Conservation (phyloP, 1,140 invertebrate genomes). For the Ganaspis sp. region DNA sequence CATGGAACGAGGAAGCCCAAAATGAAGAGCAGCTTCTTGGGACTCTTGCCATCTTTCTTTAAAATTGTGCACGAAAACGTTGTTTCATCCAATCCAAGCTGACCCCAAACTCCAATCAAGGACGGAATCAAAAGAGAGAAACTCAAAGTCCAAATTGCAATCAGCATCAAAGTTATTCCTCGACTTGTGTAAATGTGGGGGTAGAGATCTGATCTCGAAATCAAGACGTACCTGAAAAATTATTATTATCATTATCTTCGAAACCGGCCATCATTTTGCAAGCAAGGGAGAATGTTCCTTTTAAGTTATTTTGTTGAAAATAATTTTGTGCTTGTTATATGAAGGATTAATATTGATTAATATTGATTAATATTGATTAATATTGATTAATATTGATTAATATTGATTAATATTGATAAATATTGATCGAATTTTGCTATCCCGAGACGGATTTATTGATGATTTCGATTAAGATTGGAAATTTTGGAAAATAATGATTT, state of each 20-base stretch:
- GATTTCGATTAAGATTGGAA: slow-evolving; percentile 28
- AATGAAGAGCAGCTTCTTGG: slow-evolving; percentile 90
- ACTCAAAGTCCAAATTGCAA: slow-evolving; percentile 83
- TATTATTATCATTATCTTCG: too few species aligned
- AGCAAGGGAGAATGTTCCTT: too few species aligned
- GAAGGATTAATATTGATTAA: too few species aligned
- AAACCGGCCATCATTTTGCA: too few species aligned
- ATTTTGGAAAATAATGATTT: slow-evolving; percentile 15
- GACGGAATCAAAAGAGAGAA: slow-evolving; percentile 84
- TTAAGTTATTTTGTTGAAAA: too few species aligned
- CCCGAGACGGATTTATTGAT: too few species aligned
- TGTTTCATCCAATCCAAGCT: slow-evolving; percentile 83
- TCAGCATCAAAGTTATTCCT: slow-evolving; percentile 85
- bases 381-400: too few species aligned
- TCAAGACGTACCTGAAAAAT: slow-evolving; percentile 86
- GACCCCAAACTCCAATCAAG: slow-evolving; percentile 88
- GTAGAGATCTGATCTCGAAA: slow-evolving; percentile 86
- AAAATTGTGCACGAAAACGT: slow-evolving; percentile 93
- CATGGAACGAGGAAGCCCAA: slow-evolving; percentile 90
- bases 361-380: too few species aligned
- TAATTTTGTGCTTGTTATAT: neutral
- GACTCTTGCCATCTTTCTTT: slow-evolving; percentile 85
- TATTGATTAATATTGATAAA: too few species aligned
- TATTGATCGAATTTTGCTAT: too few species aligned
- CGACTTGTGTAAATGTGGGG: slow-evolving; percentile 83